Base-by-base conservation (phyloP, 2,888 invertebrate species). In the Choristoneura rosaceana region DNA sequence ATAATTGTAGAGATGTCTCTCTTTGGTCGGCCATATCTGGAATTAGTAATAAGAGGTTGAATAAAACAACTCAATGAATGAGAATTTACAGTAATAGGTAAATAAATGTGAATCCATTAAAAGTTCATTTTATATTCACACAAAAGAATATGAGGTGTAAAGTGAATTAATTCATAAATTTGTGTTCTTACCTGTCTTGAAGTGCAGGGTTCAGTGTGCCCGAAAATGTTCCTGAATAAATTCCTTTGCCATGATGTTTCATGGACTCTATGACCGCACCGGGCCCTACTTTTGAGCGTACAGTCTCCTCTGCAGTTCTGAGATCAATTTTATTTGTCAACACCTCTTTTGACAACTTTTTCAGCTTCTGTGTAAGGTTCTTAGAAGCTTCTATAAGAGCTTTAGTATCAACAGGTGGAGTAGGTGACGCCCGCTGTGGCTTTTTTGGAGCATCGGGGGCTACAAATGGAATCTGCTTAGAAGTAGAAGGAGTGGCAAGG, bases 191-290 rank as follows among this genome's bases (percentile, higher is more conserved):
- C 86, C 96, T 96, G 90, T 99, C 99, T 92, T 99, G 99, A 64
- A 98, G 95, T 60, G 98, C 98, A 68, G 98, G 99, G 90, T 98
- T 99, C 69, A 99, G 90, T 17, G 98, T 99, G 69, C 99, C 99
- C 85, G 98, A 98, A 90, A 99, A 99, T 75, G 99, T 99, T 77
- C 99, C 99, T 14, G 98, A 99, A 92, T 98, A 99, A 76, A 99
- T 98, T 81, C 98, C 99, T 89, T 98, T 98, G 78, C 98, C 98
- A 83, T 98, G 98, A 87, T 98, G 98, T 88, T 97, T 97, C 98
- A 98, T 97, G 82, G 97, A 97, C 87, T 98, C 97, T 86, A 98
- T 98, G 84, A 98, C 97, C 81, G 98, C 98, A 47, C 98, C 97
- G 14, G 93, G 92, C 69, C 92, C 92, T 67, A 91, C 88, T 76